phyloP scores from a whole-genome alignment of 1,140 invertebrate species.

The Babylonia areolata region DNA sequence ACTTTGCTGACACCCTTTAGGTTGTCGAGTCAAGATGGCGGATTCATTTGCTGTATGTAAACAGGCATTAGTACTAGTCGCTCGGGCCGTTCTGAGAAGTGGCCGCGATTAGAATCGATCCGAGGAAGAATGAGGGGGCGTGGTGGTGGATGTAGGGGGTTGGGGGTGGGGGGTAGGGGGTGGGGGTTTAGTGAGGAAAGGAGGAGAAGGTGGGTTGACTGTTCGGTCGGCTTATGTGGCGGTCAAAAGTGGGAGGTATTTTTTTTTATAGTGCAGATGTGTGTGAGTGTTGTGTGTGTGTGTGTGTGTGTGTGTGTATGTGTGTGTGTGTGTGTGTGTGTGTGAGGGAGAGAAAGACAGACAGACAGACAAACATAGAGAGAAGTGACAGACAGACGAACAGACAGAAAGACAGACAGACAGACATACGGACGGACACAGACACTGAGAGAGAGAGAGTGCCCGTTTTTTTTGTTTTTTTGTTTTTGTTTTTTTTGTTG shows the following conservation, averaged over 20 bases:
- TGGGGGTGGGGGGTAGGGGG: neutral
- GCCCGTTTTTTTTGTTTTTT: too few species aligned
- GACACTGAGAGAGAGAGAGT: too few species aligned
- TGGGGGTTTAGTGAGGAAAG: too few species aligned
- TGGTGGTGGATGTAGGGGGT: neutral
- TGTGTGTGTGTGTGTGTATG: constrained; percentile 8
- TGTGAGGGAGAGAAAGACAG: too few species aligned
- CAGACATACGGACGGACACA: too few species aligned
- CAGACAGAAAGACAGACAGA: too few species aligned
- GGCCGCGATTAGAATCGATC: constrained; percentile 20
- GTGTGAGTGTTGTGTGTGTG: neutral
- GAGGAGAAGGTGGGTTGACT: too few species aligned
- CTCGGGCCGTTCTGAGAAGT: neutral
- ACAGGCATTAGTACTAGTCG: constrained; percentile 39
- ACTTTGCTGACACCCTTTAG: neutral
- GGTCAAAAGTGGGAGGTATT: neutral
- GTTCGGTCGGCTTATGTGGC: too few species aligned
- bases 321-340: constrained; percentile 10
- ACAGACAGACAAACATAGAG: too few species aligned
- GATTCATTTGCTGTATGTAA: constrained; percentile 52
- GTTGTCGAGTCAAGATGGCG: constrained; percentile 30
- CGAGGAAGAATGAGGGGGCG: neutral
- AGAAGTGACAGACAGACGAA: too few species aligned
- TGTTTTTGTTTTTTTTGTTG: too few species aligned
- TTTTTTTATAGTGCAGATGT: neutral